A percentile compares a stretch with the other conserved stretches of the same genome.
These are phyloP conservation scores for Sthenelais limicola DNA, from an alignment of 2,888 invertebrate species.

Conservation along the genomic window DNA sequence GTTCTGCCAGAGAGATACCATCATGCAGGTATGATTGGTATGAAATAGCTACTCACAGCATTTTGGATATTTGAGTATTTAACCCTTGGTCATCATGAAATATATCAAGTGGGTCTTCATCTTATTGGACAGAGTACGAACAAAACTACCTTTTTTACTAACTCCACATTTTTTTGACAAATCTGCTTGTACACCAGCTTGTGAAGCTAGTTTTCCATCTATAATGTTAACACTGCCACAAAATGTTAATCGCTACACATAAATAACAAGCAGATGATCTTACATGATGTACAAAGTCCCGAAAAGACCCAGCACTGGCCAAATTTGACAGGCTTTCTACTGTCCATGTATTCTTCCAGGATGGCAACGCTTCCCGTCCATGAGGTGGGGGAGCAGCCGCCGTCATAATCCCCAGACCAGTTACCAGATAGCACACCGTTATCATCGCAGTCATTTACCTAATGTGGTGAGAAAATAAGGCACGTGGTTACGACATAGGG, in stretches of 20 bases:
- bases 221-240: background rate
- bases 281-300: constrained; percentile 85
- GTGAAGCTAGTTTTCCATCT: background rate
- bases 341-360: constrained; percentile 86
- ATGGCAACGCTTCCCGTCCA: constrained; percentile 93
- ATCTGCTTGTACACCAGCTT: background rate
- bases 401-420: constrained; percentile 89
- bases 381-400: constrained; percentile 88
- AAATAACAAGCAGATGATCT: constrained; percentile 16
- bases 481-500: too few relatives aligned
- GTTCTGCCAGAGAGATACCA: too few relatives aligned
- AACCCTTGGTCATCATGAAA: too few relatives aligned
- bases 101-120: too few relatives aligned
- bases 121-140: too few relatives aligned
- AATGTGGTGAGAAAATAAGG: too few relatives aligned
- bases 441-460: too few relatives aligned
- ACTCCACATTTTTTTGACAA: too few relatives aligned
- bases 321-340: constrained; percentile 85
- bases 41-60: too few relatives aligned
- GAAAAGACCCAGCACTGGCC: constrained; percentile 96
- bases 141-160: too few relatives aligned
- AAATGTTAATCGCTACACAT: background rate
- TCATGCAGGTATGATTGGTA: too few relatives aligned
- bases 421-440: constrained; percentile 88
- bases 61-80: too few relatives aligned